Conservation (phyloP, 2,797 vertebrate species). For the Euphonia xanthogaster region DNA sequence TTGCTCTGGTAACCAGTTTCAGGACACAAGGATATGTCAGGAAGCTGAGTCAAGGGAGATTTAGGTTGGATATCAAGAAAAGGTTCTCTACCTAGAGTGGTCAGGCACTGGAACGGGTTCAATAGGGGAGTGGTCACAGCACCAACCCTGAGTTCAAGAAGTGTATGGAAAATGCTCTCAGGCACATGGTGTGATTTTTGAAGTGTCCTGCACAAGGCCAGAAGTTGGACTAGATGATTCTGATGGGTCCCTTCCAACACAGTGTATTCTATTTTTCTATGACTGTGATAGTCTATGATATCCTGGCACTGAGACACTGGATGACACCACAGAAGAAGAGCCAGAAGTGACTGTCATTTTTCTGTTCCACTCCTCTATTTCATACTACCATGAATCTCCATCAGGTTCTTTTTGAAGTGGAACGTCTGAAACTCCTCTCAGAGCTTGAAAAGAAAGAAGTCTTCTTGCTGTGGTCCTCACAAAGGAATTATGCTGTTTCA, state of each 20-base stretch:
- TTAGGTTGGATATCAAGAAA: not conserved
- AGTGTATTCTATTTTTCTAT: not conserved
- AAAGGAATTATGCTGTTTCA: not conserved
- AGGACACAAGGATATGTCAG: not conserved
- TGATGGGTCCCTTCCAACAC: not conserved
- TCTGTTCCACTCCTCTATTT: not conserved
- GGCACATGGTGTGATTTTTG: not conserved
- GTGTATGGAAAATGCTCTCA: not conserved
- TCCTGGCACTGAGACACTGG: not conserved
- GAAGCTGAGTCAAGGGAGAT: not conserved
- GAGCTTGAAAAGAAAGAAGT: not conserved
- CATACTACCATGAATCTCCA: not conserved
- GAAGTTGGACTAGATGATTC: accelerated
- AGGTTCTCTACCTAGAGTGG: not conserved
- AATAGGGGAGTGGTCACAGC: not conserved
- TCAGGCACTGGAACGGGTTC: not conserved
- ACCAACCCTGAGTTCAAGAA: not conserved
- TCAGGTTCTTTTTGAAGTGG: not conserved
- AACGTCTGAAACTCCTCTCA: not conserved
- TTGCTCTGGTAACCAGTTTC: not conserved
- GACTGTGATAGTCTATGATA: not conserved
- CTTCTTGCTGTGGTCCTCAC: not conserved
- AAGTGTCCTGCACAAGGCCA: not conserved
- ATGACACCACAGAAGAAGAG: not conserved
- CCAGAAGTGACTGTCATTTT: not conserved